Conservation (phyloP, 2,888 invertebrate species). For the Rotaria macrura region DNA sequence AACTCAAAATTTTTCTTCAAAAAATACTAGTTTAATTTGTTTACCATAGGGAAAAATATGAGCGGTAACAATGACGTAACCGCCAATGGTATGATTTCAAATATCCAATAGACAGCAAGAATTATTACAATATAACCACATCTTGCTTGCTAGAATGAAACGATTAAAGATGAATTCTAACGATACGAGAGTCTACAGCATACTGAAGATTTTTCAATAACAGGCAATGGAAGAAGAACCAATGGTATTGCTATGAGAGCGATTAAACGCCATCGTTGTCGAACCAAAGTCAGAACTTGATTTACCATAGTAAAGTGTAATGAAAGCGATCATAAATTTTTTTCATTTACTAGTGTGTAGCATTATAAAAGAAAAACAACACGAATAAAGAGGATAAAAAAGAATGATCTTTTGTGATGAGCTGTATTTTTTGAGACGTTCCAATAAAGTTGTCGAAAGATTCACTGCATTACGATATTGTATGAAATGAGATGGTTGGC, state of each 20-base stretch:
- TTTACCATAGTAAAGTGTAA: not conserved
- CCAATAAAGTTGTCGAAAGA: too few species aligned
- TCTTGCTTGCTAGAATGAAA: not conserved
- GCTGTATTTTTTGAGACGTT: too few species aligned
- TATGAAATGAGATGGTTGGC: too few species aligned
- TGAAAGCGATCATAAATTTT: too few species aligned
- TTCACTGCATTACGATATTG: too few species aligned
- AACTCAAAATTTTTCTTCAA: not conserved
- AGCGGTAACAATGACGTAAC: constrained; percentile 40
- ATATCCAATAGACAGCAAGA: not conserved
- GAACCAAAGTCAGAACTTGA: not conserved
- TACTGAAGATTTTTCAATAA: not conserved
- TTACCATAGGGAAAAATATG: constrained; percentile 42
- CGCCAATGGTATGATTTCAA: not conserved
- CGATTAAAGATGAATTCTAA: not conserved
- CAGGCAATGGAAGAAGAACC: not conserved
- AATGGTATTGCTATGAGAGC: not conserved
- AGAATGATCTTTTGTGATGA: too few species aligned
- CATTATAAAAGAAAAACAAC: too few species aligned
- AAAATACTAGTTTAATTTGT: constrained; percentile 27
- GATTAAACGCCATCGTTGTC: not conserved
- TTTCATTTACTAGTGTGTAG: too few species aligned
- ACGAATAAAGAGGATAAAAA: too few species aligned
- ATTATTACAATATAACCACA: constrained; percentile 2
- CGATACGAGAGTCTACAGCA: not conserved